Conservation (phyloP, 2,888 invertebrate genomes). For the Schizotus pectinicornis region DNA sequence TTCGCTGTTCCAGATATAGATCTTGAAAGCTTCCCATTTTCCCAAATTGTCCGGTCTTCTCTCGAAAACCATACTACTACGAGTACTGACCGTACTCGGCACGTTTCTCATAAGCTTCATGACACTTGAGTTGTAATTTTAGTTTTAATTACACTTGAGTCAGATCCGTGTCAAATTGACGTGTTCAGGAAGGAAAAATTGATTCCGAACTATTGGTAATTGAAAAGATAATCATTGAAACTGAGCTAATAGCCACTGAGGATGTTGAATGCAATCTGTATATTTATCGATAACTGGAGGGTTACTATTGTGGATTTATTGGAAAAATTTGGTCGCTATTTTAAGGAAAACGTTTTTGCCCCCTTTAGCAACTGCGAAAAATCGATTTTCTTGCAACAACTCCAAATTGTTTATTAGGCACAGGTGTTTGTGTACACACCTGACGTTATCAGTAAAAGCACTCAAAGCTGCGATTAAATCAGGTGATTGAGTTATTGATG, state of each 20-base stretch:
- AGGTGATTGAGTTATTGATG: background rate
- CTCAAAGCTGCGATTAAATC: constrained; percentile 16
- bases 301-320: no score
- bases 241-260: no score
- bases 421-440: constrained; percentile 31
- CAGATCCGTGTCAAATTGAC: no score
- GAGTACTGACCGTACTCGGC: constrained; percentile 16
- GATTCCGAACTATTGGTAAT: no score
- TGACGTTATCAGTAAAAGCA: constrained; percentile 17
- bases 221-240: no score
- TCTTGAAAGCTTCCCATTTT: constrained; percentile 2
- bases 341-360: background rate
- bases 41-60: constrained; percentile 8
- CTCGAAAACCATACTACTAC: constrained; percentile 3
- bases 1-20: constrained; percentile 10
- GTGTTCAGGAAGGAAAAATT: no score
- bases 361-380: background rate
- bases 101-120: background rate
- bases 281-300: no score
- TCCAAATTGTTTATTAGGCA: constrained; percentile 14
- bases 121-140: no score
- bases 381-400: background rate
- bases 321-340: no score
- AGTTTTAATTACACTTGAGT: no score
- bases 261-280: no score